Percentiles rank a stretch among this genome's conserved stretches.
These are phyloP conservation scores for Clunio marinus DNA, from an alignment of 2,888 invertebrate genomes.

Conservation along the genomic window DNA sequence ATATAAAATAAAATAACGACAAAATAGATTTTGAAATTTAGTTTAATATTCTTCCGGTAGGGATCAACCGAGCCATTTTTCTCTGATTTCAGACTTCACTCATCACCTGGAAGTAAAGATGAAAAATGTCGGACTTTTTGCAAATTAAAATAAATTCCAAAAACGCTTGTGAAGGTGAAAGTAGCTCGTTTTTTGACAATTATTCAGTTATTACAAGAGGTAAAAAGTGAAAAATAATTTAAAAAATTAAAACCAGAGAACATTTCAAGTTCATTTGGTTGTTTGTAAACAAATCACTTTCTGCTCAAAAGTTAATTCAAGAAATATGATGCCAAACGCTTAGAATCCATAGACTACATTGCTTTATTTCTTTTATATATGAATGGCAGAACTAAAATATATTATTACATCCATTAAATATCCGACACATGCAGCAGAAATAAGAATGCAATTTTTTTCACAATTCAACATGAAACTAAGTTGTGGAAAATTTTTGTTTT, in stretches of 20 bases:
- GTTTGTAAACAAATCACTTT: conserved; percentile 27
- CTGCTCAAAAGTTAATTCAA: not conserved
- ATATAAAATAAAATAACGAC: too few species aligned
- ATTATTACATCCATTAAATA: not conserved
- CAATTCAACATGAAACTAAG: not conserved
- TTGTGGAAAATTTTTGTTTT: not conserved
- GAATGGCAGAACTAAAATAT: not conserved
- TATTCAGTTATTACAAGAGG: not conserved
- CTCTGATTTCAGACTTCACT: too few species aligned
- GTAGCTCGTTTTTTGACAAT: not conserved
- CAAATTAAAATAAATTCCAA: conserved; percentile 8
- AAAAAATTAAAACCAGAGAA: not conserved
- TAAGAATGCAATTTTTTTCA: conserved; percentile 4
- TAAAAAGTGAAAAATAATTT: not conserved
- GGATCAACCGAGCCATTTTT: too few species aligned
- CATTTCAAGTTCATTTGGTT: not conserved
- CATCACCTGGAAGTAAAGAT: not conserved
- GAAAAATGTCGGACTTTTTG: not conserved
- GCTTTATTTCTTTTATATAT: not conserved
- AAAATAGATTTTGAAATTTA: too few species aligned
- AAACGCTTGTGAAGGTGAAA: not conserved
- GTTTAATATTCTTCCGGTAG: too few species aligned
- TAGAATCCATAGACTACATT: not conserved
- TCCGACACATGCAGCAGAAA: not conserved
- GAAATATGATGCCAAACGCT: not conserved